phyloP scores from a whole-genome alignment of 2,797 vertebrate genomes.

The Enteromius thamalakanensis region DNA sequence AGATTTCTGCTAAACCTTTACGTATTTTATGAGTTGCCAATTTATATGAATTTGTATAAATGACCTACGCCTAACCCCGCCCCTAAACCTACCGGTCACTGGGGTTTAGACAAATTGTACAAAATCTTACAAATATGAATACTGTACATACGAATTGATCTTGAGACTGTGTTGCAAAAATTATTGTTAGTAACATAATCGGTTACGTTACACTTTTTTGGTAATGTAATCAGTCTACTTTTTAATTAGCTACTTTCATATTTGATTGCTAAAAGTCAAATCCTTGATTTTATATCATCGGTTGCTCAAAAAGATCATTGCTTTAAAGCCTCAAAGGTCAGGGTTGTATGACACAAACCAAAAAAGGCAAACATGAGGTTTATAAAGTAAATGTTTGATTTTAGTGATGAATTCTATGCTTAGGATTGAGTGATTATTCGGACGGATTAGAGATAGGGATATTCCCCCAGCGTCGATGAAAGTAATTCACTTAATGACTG shows the following conservation, averaged over 20 bases:
- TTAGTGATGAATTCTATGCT: not conserved
- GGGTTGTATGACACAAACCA: not conserved
- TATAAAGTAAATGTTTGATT: slow-evolving; percentile 19
- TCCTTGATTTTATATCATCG: not conserved
- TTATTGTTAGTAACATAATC: not conserved
- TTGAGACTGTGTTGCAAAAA: not conserved
- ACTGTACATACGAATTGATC: no score
- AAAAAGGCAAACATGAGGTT: not conserved
- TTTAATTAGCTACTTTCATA: not conserved
- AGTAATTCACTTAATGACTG: slow-evolving; percentile 41
- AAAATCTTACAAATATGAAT: no score
- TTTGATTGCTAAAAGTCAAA: not conserved
- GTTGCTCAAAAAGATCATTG: not conserved
- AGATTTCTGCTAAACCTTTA: no score
- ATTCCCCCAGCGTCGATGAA: slow-evolving; percentile 22
- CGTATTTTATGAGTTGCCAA: no score
- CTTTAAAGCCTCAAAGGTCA: not conserved
- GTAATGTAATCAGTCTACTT: not conserved
- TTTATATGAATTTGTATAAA: no score
- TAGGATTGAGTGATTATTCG: slow-evolving; percentile 4
- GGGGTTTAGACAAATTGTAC: no score
- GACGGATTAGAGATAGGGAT: slow-evolving; percentile 10
- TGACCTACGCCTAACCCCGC: no score
- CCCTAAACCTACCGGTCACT: no score
- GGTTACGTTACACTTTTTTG: not conserved